phyloP scores from a whole-genome alignment of 2,888 invertebrate genomes.

The Rotaria macrura region DNA sequence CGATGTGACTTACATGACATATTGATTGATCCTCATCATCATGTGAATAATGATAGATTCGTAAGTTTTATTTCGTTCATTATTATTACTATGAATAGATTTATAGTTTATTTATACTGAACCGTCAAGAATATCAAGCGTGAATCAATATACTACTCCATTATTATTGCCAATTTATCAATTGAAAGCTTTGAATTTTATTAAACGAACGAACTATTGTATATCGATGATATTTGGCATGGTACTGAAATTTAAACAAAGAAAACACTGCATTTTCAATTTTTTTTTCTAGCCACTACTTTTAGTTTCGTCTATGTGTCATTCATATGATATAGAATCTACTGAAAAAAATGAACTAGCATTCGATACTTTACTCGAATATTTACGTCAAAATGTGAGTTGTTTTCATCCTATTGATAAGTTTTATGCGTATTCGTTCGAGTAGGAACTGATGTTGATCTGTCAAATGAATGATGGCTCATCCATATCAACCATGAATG shows the following conservation, averaged over 20 bases:
- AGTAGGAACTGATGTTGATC: neutral
- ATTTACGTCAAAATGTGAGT: neutral
- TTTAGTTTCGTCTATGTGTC: neutral
- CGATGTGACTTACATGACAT: neutral
- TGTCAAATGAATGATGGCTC: neutral
- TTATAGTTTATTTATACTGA: neutral
- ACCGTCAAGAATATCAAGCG: neutral
- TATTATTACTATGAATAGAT: neutral
- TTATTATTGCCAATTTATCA: neutral
- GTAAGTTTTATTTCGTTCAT: neutral
- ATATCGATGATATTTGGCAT: neutral
- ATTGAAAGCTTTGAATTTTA: neutral
- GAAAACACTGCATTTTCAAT: no score
- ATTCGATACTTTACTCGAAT: neutral
- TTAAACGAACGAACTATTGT: neutral
- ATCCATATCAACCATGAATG: neutral
- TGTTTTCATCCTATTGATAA: neutral
- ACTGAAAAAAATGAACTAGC: neutral
- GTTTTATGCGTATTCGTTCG: neutral
- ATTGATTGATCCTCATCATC: neutral
- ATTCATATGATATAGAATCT: neutral
- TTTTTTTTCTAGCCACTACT: neutral
- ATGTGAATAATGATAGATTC: neutral
- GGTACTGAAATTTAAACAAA: neutral
- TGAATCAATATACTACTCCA: neutral